Evolutionary conservation across 2,113 vertebrate genomes (phyloP).

Genomic region (Petaurus breviceps): DNA sequence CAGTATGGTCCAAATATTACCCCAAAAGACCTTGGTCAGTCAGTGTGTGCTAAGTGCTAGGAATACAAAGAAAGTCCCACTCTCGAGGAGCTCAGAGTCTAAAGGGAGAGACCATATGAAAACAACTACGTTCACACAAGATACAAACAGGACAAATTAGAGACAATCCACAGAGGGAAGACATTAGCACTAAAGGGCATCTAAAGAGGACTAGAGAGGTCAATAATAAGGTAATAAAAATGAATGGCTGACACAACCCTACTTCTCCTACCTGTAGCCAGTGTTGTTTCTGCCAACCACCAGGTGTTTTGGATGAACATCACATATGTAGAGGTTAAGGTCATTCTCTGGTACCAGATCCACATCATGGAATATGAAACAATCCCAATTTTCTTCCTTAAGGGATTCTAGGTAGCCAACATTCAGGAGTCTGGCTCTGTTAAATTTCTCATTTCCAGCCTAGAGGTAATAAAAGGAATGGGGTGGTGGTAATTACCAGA

Average conservation of each 20-base stretch:
- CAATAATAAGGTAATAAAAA: neutral
- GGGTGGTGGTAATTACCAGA: neutral
- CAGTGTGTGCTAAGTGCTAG: neutral
- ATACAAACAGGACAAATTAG: neutral
- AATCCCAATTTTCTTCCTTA: slow-evolving; percentile 94
- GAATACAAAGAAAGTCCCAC: neutral
- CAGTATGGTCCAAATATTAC: neutral
- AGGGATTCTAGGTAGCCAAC: slow-evolving; percentile 95
- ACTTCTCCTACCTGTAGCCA: slow-evolving; percentile 92
- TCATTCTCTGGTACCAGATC: slow-evolving; percentile 98
- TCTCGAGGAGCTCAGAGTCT: neutral
- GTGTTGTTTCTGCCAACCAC: slow-evolving; percentile 97
- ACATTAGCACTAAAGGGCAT: neutral
- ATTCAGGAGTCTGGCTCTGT: slow-evolving; percentile 96
- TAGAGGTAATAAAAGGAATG: slow-evolving; percentile 65
- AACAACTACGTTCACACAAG: neutral
- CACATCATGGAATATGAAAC: slow-evolving; percentile 98
- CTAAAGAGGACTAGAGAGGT: neutral
- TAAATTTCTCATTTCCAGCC: slow-evolving; percentile 93
- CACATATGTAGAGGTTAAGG: slow-evolving; percentile 93
- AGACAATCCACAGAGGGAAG: neutral
- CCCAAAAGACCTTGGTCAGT: neutral
- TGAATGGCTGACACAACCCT: neutral
- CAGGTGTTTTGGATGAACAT: slow-evolving; percentile 93
- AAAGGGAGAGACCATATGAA: neutral